Evolutionary conservation across 2,888 invertebrate genomes (phyloP), one percentile per base, ranked within the genome.

Genomic region (Cyaniris semiargus): DNA sequence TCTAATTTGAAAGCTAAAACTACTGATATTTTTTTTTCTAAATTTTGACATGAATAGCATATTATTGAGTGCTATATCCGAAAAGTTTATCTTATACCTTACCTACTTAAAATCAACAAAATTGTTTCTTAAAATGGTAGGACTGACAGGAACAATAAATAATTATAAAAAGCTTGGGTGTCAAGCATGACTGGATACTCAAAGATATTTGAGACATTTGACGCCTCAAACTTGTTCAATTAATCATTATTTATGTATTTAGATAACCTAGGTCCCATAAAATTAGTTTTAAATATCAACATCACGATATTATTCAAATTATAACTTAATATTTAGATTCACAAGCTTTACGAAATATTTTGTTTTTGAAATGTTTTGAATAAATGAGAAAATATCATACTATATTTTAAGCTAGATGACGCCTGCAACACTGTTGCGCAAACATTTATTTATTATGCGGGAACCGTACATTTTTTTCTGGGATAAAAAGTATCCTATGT

Each of bases 191-290:
- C 38, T 66, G 66, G 66, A 66, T 0, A 27, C 27, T 66, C 4
- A 31, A 66, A 66, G 13, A 27, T 60, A 60, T 66, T 27, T 66
- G 27, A 66, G 60, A 4, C 23, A 15, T 66, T 71, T 21, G 23
- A 48, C 44, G 53, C 53, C 53, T 23, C n/a, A 15, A 72, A 72
- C 72, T 44, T 21, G 72, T 44, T 21, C 72, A 23, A 44, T 72
- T 44, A 10, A 38, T 72, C 23, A 72, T n/a, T 72, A 48, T 44
- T 38, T 72, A 72, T 44, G 38, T 72, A 72, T 72, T 44, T 66
- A 31, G 66, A 66, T 66, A 72, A 72, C 13, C 72, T 72, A 23
- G 44, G 72, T 21, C 38, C 6, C 44, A 21, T 72, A 21, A 38
- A 44, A 48, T 48, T 48, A 48, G 72, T 7, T 72, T 44, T 72